Evolutionary conservation across 1,140 invertebrate species (phyloP).

Genomic region (Coptotermes formosanus): DNA sequence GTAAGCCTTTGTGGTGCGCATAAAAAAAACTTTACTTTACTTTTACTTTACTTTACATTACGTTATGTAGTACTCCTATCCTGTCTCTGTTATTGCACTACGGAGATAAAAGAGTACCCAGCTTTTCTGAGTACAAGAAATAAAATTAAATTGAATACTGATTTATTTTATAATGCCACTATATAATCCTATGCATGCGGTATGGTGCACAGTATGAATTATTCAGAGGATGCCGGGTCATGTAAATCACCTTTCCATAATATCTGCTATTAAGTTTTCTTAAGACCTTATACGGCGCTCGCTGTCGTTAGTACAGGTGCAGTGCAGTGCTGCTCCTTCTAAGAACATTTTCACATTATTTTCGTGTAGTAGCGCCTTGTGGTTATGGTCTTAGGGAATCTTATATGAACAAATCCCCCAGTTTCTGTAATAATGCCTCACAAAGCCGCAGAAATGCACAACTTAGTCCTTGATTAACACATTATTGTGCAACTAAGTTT

Average conservation of each 20-base stretch:
- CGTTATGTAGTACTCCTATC: too few relatives aligned
- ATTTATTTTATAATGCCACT: not conserved
- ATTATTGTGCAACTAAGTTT: not conserved
- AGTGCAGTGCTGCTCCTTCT: not conserved
- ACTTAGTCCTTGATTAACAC: constrained; percentile 16
- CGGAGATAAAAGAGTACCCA: too few relatives aligned
- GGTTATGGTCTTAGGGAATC: not conserved
- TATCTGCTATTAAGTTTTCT: not conserved
- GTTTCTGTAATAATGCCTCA: constrained; percentile 6
- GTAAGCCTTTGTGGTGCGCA: too few relatives aligned
- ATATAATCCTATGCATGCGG: not conserved
- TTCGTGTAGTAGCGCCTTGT: not conserved
- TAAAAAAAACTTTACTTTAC: too few relatives aligned
- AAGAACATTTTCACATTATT: constrained; percentile 4
- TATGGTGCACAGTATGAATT: not conserved
- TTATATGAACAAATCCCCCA: not conserved
- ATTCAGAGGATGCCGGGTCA: not conserved
- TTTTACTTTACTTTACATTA: too few relatives aligned
- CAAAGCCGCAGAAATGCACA: constrained; percentile 1
- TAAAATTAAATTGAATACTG: constrained; percentile 7
- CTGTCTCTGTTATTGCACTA: too few relatives aligned
- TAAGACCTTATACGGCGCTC: not conserved
- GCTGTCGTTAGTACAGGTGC: not conserved
- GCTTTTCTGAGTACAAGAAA: not conserved
- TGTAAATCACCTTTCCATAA: not conserved